Base-by-base conservation (phyloP, 2,888 invertebrate species). In the Pyrochroa serraticornis region DNA sequence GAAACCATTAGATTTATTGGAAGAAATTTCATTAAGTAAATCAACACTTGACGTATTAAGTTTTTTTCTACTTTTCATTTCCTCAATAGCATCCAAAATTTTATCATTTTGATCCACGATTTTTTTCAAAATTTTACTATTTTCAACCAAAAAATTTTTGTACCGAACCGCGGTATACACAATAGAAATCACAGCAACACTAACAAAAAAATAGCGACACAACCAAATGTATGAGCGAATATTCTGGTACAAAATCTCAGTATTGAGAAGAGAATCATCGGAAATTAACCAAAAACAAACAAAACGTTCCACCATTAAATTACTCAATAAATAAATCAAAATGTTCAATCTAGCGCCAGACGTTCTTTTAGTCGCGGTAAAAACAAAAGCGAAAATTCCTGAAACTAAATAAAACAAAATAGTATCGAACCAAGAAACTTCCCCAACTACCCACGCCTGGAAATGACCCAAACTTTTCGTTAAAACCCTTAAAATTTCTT, bases 381-480 rank as follows among this genome's bases (percentile, higher is more conserved):
- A 75, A 50, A 87, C 67, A 55, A 84, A 83, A 37, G 82, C 80
- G 34, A 85, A 68, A 44, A 85, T 67, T 36, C 84, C 76, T 9
- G 82, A 77, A 3, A 80, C 65, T 9, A 81, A 71, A 68, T 87
- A 87, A 75, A 85, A 87, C n/a, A 84, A 72, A 30, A 87, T 73
- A 0, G 85, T 83, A 71, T 87, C 86, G 55, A 87, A 77, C 79
- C 86, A 84, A 0, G 85, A 85, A 47, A 87, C 80, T 78, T 88
- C 87, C 3, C 85, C 85, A 6, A 87, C 75, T 52, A 87, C 80
- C 81, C 86, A 83, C 41, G 80, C 77, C 73, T 87, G 87, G 56
- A 88, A 80, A 44, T 80, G 80, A 8, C 78, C 75, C 35, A 88
- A 72, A 53, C 82, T 81, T 10, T 82, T 80, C 67, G 85, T 84